These are phyloP conservation scores for Antedon bifida DNA, from an alignment of 35 echinoderm and acorn worm genomes.

Conservation along the genomic window DNA sequence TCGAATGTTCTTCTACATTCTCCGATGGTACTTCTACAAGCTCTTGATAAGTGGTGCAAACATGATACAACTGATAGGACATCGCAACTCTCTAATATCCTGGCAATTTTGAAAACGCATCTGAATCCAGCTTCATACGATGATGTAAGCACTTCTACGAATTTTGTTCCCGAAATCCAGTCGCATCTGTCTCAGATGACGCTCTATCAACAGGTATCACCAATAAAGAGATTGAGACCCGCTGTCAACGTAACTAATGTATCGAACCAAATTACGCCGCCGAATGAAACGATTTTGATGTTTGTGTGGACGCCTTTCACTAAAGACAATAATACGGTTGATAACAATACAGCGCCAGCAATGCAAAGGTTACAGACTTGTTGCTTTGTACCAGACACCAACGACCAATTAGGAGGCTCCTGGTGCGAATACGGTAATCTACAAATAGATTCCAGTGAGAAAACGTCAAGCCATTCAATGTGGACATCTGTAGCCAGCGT, in stretches of 20 bases:
- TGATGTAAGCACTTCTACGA: background rate
- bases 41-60: background rate
- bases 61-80: background rate
- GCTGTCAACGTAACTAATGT: background rate
- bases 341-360: background rate
- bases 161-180: background rate
- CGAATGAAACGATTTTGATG: background rate
- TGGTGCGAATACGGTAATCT: background rate
- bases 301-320: background rate
- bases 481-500: background rate
- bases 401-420: background rate
- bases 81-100: background rate
- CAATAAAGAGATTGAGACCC: background rate
- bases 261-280: background rate
- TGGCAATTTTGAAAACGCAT: background rate
- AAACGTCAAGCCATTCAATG: background rate
- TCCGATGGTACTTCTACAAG: background rate
- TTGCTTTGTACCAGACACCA: background rate
- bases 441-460: background rate
- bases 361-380: background rate
- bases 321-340: background rate
- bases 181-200: background rate
- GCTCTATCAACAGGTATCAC: background rate
- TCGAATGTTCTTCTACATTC: background rate
- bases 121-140: background rate